Evolutionary conservation across 1,140 invertebrate species (phyloP).

Genomic region (Drosophila takahashii): DNA sequence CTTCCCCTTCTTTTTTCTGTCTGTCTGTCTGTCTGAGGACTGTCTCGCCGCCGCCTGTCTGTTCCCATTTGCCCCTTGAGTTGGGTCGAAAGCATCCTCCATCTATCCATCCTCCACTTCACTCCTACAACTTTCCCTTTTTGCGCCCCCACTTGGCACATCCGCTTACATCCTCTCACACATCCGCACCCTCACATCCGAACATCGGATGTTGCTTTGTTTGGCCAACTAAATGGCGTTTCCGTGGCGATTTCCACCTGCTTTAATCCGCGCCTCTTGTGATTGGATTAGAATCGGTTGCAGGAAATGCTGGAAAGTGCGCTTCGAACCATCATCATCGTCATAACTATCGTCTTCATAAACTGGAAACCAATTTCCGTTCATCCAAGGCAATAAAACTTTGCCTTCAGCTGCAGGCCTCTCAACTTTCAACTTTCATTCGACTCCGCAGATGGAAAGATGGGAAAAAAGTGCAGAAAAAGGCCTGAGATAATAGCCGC

Average conservation of each 20-base stretch:
- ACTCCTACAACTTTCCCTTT: conserved; percentile 46
- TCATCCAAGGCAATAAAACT: conserved; percentile 62
- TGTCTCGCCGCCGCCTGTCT: conserved; percentile 69
- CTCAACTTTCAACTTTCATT: conserved; percentile 1
- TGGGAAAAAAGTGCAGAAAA: conserved; percentile 6
- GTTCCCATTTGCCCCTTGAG: conserved; percentile 54
- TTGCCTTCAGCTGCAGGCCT: conserved; percentile 14
- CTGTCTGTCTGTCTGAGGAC: conserved; percentile 47
- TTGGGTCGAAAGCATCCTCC: conserved; percentile 48
- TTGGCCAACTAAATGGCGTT: conserved; percentile 54
- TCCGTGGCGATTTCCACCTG: conserved; percentile 55
- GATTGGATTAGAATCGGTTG: conserved; percentile 65
- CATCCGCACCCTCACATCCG: conserved; percentile 19
- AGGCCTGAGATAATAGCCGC: conserved; percentile 66
- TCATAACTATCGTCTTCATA: conserved; percentile 34
- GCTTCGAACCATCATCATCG: not conserved
- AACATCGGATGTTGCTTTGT: conserved; percentile 58
- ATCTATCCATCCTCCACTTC: too few relatives aligned
- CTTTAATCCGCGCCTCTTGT: conserved; percentile 42
- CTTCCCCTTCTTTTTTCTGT: not conserved
- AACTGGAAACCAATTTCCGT: conserved; percentile 48
- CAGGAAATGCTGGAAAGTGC: conserved; percentile 55
- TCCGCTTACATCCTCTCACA: not conserved
- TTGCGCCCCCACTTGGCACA: conserved; percentile 10
- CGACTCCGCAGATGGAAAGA: not conserved